Conservation (phyloP, 2,888 invertebrate species). For the Amiota minor region DNA sequence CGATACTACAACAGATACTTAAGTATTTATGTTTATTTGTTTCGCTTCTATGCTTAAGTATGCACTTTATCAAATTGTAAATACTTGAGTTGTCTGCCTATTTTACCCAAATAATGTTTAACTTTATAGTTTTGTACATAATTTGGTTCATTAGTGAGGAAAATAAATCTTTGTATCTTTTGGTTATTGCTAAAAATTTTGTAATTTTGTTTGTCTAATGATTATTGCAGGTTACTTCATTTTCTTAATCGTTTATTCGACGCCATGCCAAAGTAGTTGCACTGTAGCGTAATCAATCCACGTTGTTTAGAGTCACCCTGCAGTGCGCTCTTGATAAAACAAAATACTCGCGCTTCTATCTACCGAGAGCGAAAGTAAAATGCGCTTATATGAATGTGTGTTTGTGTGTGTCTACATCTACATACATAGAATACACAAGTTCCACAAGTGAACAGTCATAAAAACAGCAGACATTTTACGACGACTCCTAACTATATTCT, state of each 20-base stretch:
- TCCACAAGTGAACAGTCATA: background rate
- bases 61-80: slow-evolving; percentile 20
- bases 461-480: background rate
- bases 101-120: background rate
- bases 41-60: background rate
- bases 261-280: background rate
- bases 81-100: background rate
- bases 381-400: no score
- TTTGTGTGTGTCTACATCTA: background rate
- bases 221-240: background rate
- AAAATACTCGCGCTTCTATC: background rate
- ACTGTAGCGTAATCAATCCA: background rate
- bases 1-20: background rate
- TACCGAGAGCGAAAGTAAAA: no score
- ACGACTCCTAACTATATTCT: slow-evolving; percentile 11
- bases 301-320: slow-evolving; percentile 17
- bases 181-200: background rate
- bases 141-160: slow-evolving; percentile 32
- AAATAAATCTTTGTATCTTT: slow-evolving; percentile 28
- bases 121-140: background rate
- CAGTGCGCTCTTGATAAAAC: background rate
- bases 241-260: background rate
- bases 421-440: slow-evolving; percentile 19
- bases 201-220: background rate
- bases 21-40: background rate